Conservation (phyloP, 2,888 invertebrate genomes). For the Byasa hedistus region DNA sequence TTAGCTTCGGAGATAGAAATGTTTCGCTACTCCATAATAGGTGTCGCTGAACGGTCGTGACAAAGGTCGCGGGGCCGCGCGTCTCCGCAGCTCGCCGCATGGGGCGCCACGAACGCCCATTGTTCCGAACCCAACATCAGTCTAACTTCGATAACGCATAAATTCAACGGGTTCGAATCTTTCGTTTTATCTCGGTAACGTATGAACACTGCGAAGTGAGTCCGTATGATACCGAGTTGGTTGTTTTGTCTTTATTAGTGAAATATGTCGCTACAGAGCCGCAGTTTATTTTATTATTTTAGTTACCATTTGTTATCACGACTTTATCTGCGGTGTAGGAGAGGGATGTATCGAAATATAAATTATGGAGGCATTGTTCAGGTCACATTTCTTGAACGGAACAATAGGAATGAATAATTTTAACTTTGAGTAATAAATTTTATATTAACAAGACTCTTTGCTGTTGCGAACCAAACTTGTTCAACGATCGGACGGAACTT, state of each 20-base stretch:
- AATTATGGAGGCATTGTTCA: conserved; percentile 77
- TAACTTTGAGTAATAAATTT: conserved; percentile 69
- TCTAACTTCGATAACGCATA: conserved; percentile 75
- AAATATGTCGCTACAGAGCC: conserved; percentile 75
- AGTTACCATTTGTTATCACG: conserved; percentile 80
- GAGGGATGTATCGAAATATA: conserved; percentile 74
- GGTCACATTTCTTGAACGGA: conserved; percentile 65
- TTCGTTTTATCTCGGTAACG: conserved; percentile 79
- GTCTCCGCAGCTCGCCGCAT: conserved; percentile 64
- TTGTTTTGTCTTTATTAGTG: conserved; percentile 79
- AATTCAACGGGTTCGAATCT: conserved; percentile 74
- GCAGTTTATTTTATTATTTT: conserved; percentile 77
- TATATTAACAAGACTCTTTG: conserved; percentile 58
- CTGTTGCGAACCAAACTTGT: conserved; percentile 34
- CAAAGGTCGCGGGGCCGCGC: conserved; percentile 39
- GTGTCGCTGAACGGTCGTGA: conserved; percentile 55
- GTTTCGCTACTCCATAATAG: conserved; percentile 65
- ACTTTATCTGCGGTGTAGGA: conserved; percentile 74
- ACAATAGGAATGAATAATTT: conserved; percentile 75
- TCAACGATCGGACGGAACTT: conserved; percentile 37
- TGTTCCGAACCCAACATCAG: conserved; percentile 68
- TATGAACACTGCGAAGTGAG: conserved; percentile 80
- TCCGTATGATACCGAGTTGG: conserved; percentile 70
- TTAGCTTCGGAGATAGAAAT: conserved; percentile 34
- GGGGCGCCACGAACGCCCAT: conserved; percentile 78